phyloP scores from a whole-genome alignment of 2,797 vertebrate genomes.

The Labroides dimidiatus region DNA sequence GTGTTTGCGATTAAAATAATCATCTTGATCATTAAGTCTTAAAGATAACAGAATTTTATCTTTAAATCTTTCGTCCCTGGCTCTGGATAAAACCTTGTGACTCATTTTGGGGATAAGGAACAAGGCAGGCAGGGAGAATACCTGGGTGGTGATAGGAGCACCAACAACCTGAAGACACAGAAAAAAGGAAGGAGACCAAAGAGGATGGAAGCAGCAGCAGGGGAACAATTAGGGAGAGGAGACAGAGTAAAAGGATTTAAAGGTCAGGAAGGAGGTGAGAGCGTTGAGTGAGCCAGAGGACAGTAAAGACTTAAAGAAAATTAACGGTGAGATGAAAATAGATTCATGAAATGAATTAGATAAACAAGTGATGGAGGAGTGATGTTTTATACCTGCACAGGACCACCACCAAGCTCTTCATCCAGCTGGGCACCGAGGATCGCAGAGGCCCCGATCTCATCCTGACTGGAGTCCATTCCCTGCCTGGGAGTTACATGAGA shows the following conservation, averaged over 20 bases:
- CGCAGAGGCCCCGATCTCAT: conserved; percentile 92
- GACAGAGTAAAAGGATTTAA: conserved; percentile 36
- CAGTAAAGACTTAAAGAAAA: conserved; percentile 20
- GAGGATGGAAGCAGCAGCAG: conserved; percentile 50
- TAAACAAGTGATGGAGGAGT: background rate
- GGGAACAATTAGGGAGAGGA: conserved; percentile 35
- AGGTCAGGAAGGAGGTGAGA: conserved; percentile 45
- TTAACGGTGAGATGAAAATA: conserved; percentile 18
- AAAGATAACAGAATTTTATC: background rate
- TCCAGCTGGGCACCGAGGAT: conserved; percentile 92
- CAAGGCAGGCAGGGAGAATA: conserved; percentile 63
- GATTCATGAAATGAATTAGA: background rate
- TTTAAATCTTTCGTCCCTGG: background rate
- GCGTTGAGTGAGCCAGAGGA: conserved; percentile 29
- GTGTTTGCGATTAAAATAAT: background rate
- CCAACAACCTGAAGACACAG: conserved; percentile 82
- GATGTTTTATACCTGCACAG: conserved; percentile 91
- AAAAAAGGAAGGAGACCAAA: conserved; percentile 51
- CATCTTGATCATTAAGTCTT: background rate
- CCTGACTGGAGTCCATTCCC: conserved; percentile 90
- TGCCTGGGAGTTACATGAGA: conserved; percentile 84
- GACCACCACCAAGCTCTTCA: conserved; percentile 92
- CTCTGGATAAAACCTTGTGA: background rate
- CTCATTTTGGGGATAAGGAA: conserved; percentile 25
- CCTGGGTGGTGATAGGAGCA: conserved; percentile 86